Evolutionary conservation across 2,113 vertebrate species (phyloP), one percentile per base, ranked within the genome.

Genomic region (Felis chaus): DNA sequence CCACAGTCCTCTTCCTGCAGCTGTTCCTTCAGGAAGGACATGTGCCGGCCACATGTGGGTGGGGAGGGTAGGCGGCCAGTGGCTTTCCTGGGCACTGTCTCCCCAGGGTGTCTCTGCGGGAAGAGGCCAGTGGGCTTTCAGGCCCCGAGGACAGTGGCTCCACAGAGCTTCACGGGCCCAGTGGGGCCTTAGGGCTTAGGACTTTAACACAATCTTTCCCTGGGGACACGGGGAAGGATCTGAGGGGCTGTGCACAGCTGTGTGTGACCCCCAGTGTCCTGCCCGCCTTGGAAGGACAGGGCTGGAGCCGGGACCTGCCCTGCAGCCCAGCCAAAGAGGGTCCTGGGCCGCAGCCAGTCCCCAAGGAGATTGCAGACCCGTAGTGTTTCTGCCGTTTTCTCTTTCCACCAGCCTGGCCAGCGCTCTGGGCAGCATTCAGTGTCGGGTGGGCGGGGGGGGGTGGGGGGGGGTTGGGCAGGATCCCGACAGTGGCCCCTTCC

Each of bases 371-470:
- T 2, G 50, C 13, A 3, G 69, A 7, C 27, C 19, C 15, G 80
- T 21, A 7, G 14, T 13, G 2, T 13, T 39, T 53, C 13, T 31
- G 73, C 50, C 29, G 0, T 25, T 73, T 69, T 12, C n/a, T 63
- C 33, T 57, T 12, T 45, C 63, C 1, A 2, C 11, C 19, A 21
- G 86, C 25, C 3, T 15, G 27, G 41, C 36, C 55, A 1, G 63
- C 0, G 0, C 69, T 74, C 41, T 0, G 29, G 48, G n/a, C 18
- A 1, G 29, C 10, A 1, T 10, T 5, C 2, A 2, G 4, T 61
- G 68, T 68, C 2, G 1, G 13, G 13, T 7, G 7, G 13, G 13
- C 45, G 7, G 45, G 7, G 41, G 0, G 45, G 1, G 21, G 39
- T 27, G 69, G 45, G 21, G 39, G 33, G 69, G 45, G 7, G 45